phyloP scores from a whole-genome alignment of 2,888 invertebrate genomes.

The Crepidodera aurea region DNA sequence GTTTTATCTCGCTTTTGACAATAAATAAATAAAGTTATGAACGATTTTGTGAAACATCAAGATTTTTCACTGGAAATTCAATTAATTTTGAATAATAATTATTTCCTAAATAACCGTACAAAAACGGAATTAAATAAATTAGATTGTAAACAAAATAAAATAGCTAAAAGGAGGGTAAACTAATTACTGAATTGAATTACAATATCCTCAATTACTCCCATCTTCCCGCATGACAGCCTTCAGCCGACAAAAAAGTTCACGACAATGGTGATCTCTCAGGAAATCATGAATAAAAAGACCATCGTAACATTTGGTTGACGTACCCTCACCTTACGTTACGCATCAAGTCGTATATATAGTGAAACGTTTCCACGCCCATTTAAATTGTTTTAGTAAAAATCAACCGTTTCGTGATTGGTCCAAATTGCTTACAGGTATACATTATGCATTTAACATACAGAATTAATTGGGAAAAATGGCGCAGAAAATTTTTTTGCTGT shows the following conservation, averaged over 20 bases:
- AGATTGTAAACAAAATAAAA: not conserved
- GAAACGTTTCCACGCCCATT: conserved; percentile 6
- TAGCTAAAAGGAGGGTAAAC: not conserved
- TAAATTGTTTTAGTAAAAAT: conserved; percentile 10
- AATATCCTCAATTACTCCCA: not conserved
- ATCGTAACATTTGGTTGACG: not conserved
- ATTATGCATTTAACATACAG: no score
- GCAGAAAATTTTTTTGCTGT: not conserved
- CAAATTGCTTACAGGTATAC: not conserved
- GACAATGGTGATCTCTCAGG: not conserved
- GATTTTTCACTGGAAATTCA: no score
- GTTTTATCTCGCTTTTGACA: no score
- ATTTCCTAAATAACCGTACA: no score
- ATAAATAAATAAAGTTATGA: no score
- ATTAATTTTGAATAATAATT: no score
- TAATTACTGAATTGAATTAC: not conserved
- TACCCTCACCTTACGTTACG: not conserved
- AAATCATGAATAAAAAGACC: not conserved
- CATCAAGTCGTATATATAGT: not conserved
- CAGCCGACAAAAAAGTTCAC: not conserved
- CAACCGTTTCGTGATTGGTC: conserved; percentile 3
- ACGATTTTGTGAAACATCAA: no score
- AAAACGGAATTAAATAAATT: no score
- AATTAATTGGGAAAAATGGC: not conserved
- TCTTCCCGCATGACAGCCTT: not conserved